Conservation (phyloP, 1,140 invertebrate species). For the Elysia chlorotica region DNA sequence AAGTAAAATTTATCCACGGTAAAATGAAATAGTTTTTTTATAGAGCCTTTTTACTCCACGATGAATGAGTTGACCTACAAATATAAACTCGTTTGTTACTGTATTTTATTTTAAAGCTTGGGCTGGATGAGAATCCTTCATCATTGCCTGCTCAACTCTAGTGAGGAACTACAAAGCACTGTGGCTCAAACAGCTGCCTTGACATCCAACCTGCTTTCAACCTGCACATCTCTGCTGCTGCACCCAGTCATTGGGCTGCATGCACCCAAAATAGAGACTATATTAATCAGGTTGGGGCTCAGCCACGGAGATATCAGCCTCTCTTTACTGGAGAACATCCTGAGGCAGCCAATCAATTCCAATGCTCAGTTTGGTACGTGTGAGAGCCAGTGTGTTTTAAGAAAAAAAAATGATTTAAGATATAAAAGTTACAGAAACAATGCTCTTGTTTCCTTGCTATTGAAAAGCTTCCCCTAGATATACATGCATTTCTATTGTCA, state of each 20-base stretch:
- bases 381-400: no score
- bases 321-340: conserved; percentile 57
- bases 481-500: no score
- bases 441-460: no score
- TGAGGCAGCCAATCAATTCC: conserved; percentile 49
- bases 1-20: no score
- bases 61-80: no score
- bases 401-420: no score
- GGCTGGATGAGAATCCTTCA: conserved; percentile 74
- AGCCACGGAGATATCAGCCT: conserved; percentile 59
- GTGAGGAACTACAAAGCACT: conserved; percentile 54
- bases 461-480: no score
- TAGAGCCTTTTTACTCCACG: no score
- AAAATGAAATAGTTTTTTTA: no score
- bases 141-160: conserved; percentile 70
- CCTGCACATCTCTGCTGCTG: conserved; percentile 76
- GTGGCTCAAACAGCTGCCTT: conserved; percentile 67
- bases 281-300: conserved; percentile 61
- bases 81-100: neutral
- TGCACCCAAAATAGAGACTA: conserved; percentile 57
- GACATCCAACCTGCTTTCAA: conserved; percentile 72
- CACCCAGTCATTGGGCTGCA: conserved; percentile 68
- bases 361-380: no score
- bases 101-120: conserved; percentile 61
- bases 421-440: no score